Base-by-base conservation (phyloP, 2,888 invertebrate species). In the Agrilus cyanescens region DNA sequence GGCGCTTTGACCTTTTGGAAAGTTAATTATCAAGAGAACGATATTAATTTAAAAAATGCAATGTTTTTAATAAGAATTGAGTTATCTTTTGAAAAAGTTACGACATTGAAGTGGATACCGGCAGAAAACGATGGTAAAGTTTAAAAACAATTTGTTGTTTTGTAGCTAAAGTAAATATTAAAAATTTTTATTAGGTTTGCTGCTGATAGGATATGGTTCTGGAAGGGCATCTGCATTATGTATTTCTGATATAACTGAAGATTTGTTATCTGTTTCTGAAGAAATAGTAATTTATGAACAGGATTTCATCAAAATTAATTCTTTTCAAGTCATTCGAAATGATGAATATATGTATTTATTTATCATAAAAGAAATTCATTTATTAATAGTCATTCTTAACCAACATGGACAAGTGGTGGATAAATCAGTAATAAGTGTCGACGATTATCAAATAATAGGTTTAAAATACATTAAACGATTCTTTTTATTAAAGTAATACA, bases 1-100 rank as follows among this genome's bases (percentile, higher is more conserved):
- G 64, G 64, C 12, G 50, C 50, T 16, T 52, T 65, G 31, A 56
- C 55, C 32, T 50, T 59, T 38, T 63, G 61, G 61, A 59, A 54
- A 49, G 51, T 65, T 44, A 48, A 47, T 39, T 43, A 46, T 38
- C 47, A 48, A 18, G 44, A 50, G 12, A 43, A 42, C 18, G 44
- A 51, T 20, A 41, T 57, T 35, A 37, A 49, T 15, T 58, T 56
- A 49, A 10, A 10, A 25, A 25, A 25, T 25, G 25, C 8, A 25
- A 2, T 25, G 25, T 25, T 25, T 25, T 25, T 25, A 25, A 10
- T 10, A 8, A 25, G 25, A 25, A 10, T 25, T 25, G 25, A 25
- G 10, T 8, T 25, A 10, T 10, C 25, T 25, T 8, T 25, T 25
- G 25, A 10, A 25, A 44, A 53, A 37, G 57, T 63, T 18, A 53